Evolutionary conservation across 1,140 invertebrate genomes (phyloP).

Genomic region (Cheumatopsyche charites): DNA sequence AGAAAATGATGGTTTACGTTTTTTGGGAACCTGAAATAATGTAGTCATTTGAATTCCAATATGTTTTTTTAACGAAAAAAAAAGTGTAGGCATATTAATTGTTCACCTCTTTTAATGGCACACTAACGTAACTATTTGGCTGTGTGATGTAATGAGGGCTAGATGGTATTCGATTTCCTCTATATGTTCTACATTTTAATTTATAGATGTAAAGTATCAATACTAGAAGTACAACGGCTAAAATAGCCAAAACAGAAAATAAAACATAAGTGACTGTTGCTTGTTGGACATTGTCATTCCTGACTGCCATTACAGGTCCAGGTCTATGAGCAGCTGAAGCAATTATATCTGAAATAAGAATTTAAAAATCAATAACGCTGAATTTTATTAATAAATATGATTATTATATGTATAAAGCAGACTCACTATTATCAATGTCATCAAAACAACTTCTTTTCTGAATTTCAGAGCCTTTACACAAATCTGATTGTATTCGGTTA

Average conservation of each 20-base stretch:
- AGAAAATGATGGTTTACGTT: slow-evolving; percentile 64
- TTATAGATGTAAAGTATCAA: slow-evolving; percentile 47
- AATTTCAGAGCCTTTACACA: slow-evolving; percentile 52
- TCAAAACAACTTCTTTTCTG: neutral
- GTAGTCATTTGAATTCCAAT: slow-evolving; percentile 33
- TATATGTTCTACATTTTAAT: slow-evolving; percentile 51
- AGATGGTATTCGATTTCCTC: slow-evolving; percentile 63
- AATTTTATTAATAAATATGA: too few species aligned
- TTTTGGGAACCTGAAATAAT: slow-evolving; percentile 59
- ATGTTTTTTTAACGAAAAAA: slow-evolving; percentile 20
- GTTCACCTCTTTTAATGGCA: slow-evolving; percentile 75
- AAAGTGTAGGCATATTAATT: slow-evolving; percentile 33
- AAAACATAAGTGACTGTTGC: slow-evolving; percentile 54
- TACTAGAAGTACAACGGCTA: slow-evolving; percentile 60
- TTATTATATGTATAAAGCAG: too few species aligned
- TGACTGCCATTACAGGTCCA: slow-evolving; percentile 39
- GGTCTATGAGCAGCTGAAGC: slow-evolving; percentile 55
- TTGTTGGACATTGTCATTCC: slow-evolving; percentile 47
- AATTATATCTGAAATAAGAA: slow-evolving; percentile 53
- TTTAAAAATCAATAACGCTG: too few species aligned
- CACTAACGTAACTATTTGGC: slow-evolving; percentile 82
- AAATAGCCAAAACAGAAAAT: slow-evolving; percentile 65
- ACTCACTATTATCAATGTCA: slow-evolving; percentile 18
- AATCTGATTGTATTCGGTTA: slow-evolving; percentile 51
- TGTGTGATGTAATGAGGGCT: slow-evolving; percentile 79